Base-by-base conservation (phyloP, 2,888 invertebrate genomes). In the Rotaria macrura region DNA sequence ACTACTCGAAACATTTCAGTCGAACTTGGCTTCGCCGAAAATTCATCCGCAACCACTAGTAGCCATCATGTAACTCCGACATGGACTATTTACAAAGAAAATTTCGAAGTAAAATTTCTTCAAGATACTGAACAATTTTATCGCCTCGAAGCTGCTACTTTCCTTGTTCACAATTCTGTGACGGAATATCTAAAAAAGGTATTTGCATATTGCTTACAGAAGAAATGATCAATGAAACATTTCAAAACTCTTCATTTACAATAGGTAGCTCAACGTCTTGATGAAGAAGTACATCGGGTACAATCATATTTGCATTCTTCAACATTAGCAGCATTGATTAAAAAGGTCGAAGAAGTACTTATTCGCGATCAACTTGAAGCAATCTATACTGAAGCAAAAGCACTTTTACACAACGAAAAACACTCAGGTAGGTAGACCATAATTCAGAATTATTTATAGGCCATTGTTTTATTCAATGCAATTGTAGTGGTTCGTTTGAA, bases 151-250 rank as follows among this genome's bases (percentile, higher is more conserved):
- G 97, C 97, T 89, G 94, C 94, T 0, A 95, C 96, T 89, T 99
- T 99, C 92, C 92, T 99, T 54, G 93, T 94, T 87, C 95, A 95
- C 89, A 98, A 98, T 91, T 95, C 97, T 0, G 96, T 99, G 87
- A 97, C 98, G 0, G 98, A 99, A 90, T 99, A 99, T 90, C 96
- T 99, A 95, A 97, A 97, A 91, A 96, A 96, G 38, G 97, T 79
- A 12, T 49, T 17, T 4, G 14, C 7, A 20, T 17, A 34, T 34
- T 29, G 1, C 4, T 2, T 29, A 43, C 29, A 7, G n/a, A 29
- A 29, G 2, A 57, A n/a, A n/a, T n/a, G n/a, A n/a, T n/a, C 3
- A 29, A 12, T 29, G 1, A 57, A 29, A 57, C 2, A 57, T 57
- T 57, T 20, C 17, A 38, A 0, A 20, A 6, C 20, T n/a, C n/a